Evolutionary conservation across 2,797 vertebrate genomes (phyloP), one percentile per base, ranked within the genome.

Genomic region (Clarias fuscus): DNA sequence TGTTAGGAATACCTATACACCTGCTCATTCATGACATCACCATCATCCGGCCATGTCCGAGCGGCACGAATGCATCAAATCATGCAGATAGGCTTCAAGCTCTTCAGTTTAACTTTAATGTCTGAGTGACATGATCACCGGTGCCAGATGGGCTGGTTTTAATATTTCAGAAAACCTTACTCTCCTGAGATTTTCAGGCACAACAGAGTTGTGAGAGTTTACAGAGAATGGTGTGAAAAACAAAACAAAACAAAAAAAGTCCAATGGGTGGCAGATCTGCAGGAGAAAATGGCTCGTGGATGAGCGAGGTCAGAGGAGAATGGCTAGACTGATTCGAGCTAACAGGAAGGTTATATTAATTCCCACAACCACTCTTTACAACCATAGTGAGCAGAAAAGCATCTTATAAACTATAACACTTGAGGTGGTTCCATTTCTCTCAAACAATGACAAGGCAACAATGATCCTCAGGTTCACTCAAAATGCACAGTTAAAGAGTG

Each of bases 111-210:
- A 18, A 76, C n/a, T 27, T 76, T 17, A 58, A 30, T 8, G 7
- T 58, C n/a, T 10, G 53, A 20, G 24, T 58, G 73, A 18, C 15
- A 56, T 18, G 40, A 75, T 53, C 15, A 53, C n/a, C 15, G 5
- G 43, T 53, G 72, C 24, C 40, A n/a, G 48, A 76, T 58, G 73
- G 73, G 53, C n/a, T 30, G 53, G 73, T 76, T 76, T 76, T 76
- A 76, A 76, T 58, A 58, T 76, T 56, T 76, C 73, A 56, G 53
- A 58, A 20, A 56, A 7, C 4, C 6, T 13, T 53, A 24, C 40
- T 72, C 68, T 70, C 68, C 68, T 71, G 22, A 48, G 71, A 73
- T 11, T 75, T 76, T 76, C 1, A 58, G 72, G 72, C 24, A 75
- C 22, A 56, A 56, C 40, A 56, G 20, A 22, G 73, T 56, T n/a